These are phyloP conservation scores for Uria aalge DNA, from an alignment of 2,113 vertebrate species.

Conservation along the genomic window DNA sequence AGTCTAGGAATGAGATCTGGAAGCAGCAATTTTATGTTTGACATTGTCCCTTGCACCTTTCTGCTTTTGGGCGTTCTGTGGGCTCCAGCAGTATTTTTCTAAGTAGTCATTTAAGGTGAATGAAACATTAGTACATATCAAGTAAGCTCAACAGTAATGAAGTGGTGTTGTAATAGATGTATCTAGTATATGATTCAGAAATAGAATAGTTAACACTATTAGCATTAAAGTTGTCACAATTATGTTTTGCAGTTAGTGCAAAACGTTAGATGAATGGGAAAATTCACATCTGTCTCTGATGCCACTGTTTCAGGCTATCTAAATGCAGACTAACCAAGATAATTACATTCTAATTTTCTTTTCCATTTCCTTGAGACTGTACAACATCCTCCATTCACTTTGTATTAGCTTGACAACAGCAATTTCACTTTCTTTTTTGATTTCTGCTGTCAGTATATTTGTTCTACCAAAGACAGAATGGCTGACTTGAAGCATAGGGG, in stretches of 20 bases:
- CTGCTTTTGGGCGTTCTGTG: not conserved
- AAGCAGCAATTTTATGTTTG: not conserved
- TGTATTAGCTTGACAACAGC: not conserved
- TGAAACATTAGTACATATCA: not conserved
- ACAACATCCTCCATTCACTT: not conserved
- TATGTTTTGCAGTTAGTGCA: conserved; percentile 21
- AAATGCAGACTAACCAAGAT: conserved; percentile 7
- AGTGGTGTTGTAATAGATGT: not conserved
- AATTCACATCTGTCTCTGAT: not conserved
- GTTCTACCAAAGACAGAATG: not conserved
- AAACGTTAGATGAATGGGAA: not conserved
- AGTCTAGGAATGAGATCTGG: not conserved
- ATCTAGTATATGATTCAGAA: not conserved
- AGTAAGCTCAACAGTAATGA: not conserved
- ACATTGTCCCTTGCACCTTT: not conserved
- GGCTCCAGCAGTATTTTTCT: not conserved
- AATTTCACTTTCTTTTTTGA: conserved; percentile 13
- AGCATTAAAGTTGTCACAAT: not conserved
- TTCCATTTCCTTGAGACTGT: conserved; percentile 11
- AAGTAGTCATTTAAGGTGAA: not conserved
- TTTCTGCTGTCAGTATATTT: not conserved
- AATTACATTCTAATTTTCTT: conserved; percentile 50
- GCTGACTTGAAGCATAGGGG: not conserved
- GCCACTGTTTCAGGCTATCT: not conserved
- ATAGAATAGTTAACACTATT: not conserved